Evolutionary conservation across 2,888 invertebrate genomes (phyloP), one percentile per base, ranked within the genome.

Genomic region (Clanis bilineata): DNA sequence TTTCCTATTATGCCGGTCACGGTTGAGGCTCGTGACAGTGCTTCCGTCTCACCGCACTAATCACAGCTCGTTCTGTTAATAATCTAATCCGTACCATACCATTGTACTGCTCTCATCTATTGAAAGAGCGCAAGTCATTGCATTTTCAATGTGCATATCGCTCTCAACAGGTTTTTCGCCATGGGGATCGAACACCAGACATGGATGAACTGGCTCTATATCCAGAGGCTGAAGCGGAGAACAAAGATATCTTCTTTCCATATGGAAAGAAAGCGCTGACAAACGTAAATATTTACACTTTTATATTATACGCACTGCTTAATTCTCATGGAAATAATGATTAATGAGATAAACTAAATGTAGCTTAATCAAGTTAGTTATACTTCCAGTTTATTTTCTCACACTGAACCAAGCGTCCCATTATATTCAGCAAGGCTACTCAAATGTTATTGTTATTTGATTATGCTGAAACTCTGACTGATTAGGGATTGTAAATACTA

Each of bases 111-210:
- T 51, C 28, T 28, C 51, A 32, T 51, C 18, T 3, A 51, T 32
- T 51, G 18, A 32, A 18, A 10, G 32, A 28, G 18, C 18, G 28
- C 51, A 32, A 18, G 9, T 51, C 58, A 55, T 54, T 41, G 18
- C 4, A 59, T 68, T 32, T 28, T 28, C 51, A 51, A 51, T 51
- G 21, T 10, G 12, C 22, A 12, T 12, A 5, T 45, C 23, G 23
- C 64, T 41, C 70, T 57, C n/a, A 44, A 69, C 78, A 95, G 94
- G 75, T 96, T 39, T 95, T 94, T 77, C 92, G 96, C 47, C 96
- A 96, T 75, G 96, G 96, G 1, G 95, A 95, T 73, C 88, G 96
- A 60, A 94, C 95, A 21, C 95, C 95, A 0, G 94, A 94, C 61
- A 68, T 84, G n/a, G 93, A 87, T 63, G 91, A 91, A 59, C 64